phyloP scores from a whole-genome alignment of 2,113 vertebrate species.

The Daphoenositta chrysoptera region DNA sequence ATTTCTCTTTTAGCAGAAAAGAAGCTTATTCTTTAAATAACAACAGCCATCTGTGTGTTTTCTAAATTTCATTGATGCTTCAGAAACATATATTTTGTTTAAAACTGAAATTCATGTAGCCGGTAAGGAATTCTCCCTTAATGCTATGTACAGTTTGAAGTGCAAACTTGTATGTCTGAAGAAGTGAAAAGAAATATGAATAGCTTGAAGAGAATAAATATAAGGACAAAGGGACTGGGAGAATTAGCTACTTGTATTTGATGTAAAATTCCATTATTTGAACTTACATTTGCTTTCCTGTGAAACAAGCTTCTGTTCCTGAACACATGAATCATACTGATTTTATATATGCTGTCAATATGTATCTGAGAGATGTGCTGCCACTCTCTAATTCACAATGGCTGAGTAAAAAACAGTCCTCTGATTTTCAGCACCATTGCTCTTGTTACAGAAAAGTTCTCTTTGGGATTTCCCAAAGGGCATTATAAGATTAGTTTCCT shows the following conservation, averaged over 20 bases:
- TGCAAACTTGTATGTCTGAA: neutral
- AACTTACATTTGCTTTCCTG: neutral
- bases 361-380: neutral
- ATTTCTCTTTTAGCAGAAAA: neutral
- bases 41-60: neutral
- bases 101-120: neutral
- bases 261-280: neutral
- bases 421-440: constrained; percentile 9
- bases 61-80: neutral
- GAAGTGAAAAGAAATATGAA: neutral
- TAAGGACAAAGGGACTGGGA: neutral
- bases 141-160: neutral
- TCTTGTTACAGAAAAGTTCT: neutral
- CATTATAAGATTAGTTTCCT: constrained; percentile 4
- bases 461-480: constrained; percentile 13
- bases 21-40: neutral
- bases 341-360: neutral
- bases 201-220: neutral
- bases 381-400: neutral
- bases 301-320: neutral
- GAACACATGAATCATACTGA: neutral
- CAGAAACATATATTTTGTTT: neutral
- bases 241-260: neutral
- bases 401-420: neutral
- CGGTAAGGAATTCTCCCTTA: neutral